Percentiles rank a stretch among this genome's conserved stretches.
Conservation (phyloP, 2,797 vertebrate species). For the Eleutherodactylus coqui region DNA sequence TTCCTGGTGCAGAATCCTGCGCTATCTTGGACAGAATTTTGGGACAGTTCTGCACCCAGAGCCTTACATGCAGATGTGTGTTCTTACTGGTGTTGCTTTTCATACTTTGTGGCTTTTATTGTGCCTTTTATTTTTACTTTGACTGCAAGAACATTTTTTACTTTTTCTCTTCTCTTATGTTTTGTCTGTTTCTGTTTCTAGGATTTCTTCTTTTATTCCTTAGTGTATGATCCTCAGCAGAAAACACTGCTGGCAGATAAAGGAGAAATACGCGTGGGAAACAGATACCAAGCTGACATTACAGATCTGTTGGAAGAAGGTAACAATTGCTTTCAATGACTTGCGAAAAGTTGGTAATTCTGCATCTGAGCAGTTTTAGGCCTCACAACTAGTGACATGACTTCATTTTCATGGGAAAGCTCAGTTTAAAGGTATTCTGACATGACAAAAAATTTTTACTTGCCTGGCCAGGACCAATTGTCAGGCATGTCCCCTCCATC, state of each 20-base stretch:
- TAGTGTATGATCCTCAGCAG: constrained; percentile 97
- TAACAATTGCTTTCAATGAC: constrained; percentile 66
- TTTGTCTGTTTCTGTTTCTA: constrained; percentile 71
- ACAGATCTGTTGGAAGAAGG: constrained; percentile 94
- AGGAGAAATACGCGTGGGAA: constrained; percentile 96
- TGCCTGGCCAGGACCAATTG: no score
- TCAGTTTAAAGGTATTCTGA: no score
- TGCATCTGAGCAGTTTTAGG: no score
- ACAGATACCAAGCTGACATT: constrained; percentile 97
- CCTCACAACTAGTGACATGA: background rate
- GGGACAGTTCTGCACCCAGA: no score
- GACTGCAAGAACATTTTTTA: background rate
- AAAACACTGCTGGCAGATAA: constrained; percentile 97
- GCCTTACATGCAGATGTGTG: no score
- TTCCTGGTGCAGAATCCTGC: no score
- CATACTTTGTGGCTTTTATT: no score
- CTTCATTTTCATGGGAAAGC: background rate
- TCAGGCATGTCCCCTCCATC: no score
- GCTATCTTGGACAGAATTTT: no score
- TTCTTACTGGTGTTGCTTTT: no score
- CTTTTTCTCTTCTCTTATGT: background rate
- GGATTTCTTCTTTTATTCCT: constrained; percentile 98
- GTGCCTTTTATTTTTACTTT: background rate
- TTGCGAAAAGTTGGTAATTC: background rate
- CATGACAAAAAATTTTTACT: no score